These are phyloP conservation scores for Xestia xanthographa DNA, from an alignment of 2,888 invertebrate species.

Conservation along the genomic window DNA sequence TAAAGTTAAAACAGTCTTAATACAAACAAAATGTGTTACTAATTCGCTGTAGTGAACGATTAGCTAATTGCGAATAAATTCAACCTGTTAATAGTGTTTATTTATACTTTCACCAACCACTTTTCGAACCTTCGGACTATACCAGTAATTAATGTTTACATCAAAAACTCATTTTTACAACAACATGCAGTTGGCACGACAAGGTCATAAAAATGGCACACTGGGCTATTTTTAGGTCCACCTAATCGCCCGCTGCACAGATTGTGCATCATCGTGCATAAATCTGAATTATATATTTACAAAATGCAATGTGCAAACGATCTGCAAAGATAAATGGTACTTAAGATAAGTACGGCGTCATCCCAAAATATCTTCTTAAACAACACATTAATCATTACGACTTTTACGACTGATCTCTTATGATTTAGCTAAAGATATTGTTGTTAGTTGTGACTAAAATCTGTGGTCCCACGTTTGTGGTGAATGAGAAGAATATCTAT, in stretches of 20 bases:
- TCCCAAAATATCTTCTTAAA: constrained; percentile 35
- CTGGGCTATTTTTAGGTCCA: constrained; percentile 42
- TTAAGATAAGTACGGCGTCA: constrained; percentile 34
- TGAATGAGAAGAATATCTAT: not conserved
- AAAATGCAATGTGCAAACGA: constrained; percentile 50
- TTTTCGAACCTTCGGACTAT: not conserved
- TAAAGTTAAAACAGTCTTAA: not conserved
- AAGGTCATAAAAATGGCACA: constrained; percentile 41
- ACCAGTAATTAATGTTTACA: constrained; percentile 41
- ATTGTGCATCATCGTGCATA: constrained; percentile 37
- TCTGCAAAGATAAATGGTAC: constrained; percentile 31
- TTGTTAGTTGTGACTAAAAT: not conserved
- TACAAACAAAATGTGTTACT: not conserved
- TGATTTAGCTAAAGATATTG: constrained; percentile 10
- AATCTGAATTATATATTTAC: constrained; percentile 52
- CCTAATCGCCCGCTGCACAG: constrained; percentile 31
- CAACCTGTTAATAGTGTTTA: not conserved
- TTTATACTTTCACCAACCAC: not conserved
- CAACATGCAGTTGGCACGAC: constrained; percentile 23
- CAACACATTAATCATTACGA: constrained; percentile 25
- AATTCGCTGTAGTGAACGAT: not conserved
- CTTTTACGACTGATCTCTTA: constrained; percentile 15
- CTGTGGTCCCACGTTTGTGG: not conserved
- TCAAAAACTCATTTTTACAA: constrained; percentile 50
- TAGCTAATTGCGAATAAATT: not conserved